Conservation (phyloP, 2,888 invertebrate species). For the Cephus pulcher region DNA sequence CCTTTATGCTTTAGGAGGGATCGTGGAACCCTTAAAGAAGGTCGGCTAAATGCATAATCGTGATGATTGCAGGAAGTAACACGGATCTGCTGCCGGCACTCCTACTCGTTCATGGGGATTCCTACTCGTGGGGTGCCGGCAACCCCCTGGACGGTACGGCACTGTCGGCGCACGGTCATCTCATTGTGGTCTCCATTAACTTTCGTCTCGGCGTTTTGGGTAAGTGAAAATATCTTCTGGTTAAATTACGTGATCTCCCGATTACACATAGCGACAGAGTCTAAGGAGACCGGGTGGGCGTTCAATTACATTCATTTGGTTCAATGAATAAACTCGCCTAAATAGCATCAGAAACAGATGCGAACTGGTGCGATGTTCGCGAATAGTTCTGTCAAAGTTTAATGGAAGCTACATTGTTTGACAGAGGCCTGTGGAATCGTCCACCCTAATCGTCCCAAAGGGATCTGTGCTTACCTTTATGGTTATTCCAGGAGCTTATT, state of each 20-base stretch:
- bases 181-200: conserved; percentile 92
- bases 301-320: neutral
- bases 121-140: conserved; percentile 97
- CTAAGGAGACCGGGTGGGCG: neutral
- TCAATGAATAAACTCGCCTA: neutral
- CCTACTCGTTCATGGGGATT: conserved; percentile 93
- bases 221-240: conserved; percentile 64
- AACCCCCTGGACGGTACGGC: conserved; percentile 98
- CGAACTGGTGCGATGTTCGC: neutral
- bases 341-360: neutral
- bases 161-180: conserved; percentile 89
- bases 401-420: neutral
- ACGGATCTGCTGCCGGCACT: conserved; percentile 81
- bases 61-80: conserved; percentile 67
- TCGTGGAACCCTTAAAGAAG: neutral
- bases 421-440: neutral
- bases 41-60: neutral
- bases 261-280: neutral
- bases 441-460: neutral
- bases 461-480: neutral
- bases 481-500: neutral
- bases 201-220: conserved; percentile 90
- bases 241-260: neutral
- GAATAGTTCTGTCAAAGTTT: neutral
- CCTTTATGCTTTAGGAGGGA: neutral